Conservation (phyloP, 2,888 invertebrate genomes). For the Spialia ferax region DNA sequence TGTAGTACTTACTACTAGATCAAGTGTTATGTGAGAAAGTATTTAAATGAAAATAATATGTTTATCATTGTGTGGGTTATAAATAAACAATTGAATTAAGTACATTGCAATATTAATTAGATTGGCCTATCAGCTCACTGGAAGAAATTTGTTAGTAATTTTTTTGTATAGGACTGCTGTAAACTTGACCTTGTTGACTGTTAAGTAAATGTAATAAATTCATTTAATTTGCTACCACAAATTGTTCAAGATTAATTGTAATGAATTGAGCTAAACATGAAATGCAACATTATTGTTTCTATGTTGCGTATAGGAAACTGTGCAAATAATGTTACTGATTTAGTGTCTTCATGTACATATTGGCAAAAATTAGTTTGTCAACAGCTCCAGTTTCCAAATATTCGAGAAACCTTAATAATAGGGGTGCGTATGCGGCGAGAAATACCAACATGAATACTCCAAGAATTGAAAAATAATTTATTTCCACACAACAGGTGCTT, state of each 20-base stretch:
- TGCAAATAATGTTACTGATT: background rate
- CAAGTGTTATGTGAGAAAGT: too few species aligned
- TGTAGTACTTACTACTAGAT: too few species aligned
- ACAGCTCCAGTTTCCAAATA: background rate
- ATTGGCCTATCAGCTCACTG: constrained; percentile 47
- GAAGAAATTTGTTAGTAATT: constrained; percentile 26
- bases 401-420: constrained; percentile 49
- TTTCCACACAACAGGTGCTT: constrained; percentile 64
- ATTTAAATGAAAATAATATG: too few species aligned
- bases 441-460: constrained; percentile 80
- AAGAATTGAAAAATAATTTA: constrained; percentile 79
- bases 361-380: background rate
- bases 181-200: too few species aligned
- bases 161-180: too few species aligned
- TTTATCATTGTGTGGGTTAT: too few species aligned
- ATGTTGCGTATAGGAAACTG: background rate
- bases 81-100: too few species aligned
- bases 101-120: too few species aligned
- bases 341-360: background rate
- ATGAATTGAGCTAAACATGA: background rate
- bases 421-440: constrained; percentile 64
- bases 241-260: too few species aligned
- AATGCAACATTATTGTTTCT: background rate
- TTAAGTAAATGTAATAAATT: too few species aligned
- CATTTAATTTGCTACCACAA: too few species aligned